Evolutionary conservation across 2,113 vertebrate genomes (phyloP).

Genomic region (Cheilinus undulatus): DNA sequence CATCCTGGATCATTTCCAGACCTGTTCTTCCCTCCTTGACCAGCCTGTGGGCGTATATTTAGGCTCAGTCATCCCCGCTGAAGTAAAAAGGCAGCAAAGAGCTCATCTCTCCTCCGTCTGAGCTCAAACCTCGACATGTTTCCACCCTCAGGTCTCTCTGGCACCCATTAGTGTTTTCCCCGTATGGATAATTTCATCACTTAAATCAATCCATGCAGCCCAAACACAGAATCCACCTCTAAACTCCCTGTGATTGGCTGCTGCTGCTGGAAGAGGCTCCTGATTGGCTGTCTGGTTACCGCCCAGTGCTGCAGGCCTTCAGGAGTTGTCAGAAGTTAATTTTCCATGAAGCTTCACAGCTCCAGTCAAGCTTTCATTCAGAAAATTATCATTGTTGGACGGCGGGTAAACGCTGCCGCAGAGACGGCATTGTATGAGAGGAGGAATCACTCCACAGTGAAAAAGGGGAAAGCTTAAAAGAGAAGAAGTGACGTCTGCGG

Average conservation of each 20-base stretch:
- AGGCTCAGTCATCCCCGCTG: too few relatives aligned
- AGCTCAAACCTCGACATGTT: background rate
- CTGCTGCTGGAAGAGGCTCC: background rate
- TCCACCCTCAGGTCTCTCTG: background rate
- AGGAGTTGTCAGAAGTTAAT: conserved; percentile 4
- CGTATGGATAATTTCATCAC: background rate
- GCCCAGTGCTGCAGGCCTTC: background rate
- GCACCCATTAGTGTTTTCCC: background rate
- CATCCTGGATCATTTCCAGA: too few relatives aligned
- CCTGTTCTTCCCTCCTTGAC: too few relatives aligned
- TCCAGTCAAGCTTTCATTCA: conserved; percentile 2
- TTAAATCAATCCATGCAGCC: background rate
- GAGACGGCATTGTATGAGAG: background rate
- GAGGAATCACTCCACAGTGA: background rate
- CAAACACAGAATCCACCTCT: background rate
- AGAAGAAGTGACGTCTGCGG: too few relatives aligned
- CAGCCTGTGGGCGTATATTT: too few relatives aligned
- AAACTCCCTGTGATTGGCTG: background rate
- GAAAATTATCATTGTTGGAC: background rate
- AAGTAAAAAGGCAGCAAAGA: too few relatives aligned
- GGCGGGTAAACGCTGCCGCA: background rate
- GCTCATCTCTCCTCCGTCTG: background rate
- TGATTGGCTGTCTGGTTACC: conserved; percentile 7
- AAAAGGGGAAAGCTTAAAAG: background rate
- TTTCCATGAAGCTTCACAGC: conserved; percentile 1